phyloP scores from a whole-genome alignment of 1,140 invertebrate genomes.

The Cherax destructor region DNA sequence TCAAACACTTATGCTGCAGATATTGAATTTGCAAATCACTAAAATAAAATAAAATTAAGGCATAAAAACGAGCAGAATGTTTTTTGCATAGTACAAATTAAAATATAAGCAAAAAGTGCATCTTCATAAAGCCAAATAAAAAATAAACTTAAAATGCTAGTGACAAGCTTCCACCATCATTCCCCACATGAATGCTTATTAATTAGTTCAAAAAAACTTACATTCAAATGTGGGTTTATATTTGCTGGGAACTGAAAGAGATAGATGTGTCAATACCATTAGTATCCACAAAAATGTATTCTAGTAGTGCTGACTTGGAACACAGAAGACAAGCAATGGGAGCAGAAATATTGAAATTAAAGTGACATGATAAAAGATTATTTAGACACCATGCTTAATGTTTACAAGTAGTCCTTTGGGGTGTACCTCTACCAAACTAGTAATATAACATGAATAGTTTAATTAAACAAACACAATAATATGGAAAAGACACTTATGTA shows the following conservation, averaged over 20 bases:
- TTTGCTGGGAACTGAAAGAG: slow-evolving; percentile 65
- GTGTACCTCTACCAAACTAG: no score
- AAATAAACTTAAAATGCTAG: not conserved
- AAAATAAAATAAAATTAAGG: no score
- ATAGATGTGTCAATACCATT: slow-evolving; percentile 30
- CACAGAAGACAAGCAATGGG: not conserved
- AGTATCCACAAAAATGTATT: not conserved
- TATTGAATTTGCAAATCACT: no score
- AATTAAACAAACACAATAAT: no score
- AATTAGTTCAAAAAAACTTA: slow-evolving; percentile 40
- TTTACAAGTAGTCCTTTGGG: no score
- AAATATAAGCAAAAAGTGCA: not conserved
- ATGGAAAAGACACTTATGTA: no score
- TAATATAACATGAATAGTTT: no score
- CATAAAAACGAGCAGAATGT: not conserved
- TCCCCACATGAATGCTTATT: not conserved
- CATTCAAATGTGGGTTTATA: slow-evolving; percentile 51
- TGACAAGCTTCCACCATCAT: not conserved
- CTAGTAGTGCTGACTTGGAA: not conserved
- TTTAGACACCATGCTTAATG: not conserved
- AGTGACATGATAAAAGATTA: not conserved
- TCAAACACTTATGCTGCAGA: not conserved
- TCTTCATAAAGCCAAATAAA: not conserved
- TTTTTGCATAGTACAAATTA: not conserved
- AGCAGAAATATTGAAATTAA: not conserved